Base-by-base conservation (phyloP, 2,113 vertebrate genomes). In the Glaucomys volans region DNA sequence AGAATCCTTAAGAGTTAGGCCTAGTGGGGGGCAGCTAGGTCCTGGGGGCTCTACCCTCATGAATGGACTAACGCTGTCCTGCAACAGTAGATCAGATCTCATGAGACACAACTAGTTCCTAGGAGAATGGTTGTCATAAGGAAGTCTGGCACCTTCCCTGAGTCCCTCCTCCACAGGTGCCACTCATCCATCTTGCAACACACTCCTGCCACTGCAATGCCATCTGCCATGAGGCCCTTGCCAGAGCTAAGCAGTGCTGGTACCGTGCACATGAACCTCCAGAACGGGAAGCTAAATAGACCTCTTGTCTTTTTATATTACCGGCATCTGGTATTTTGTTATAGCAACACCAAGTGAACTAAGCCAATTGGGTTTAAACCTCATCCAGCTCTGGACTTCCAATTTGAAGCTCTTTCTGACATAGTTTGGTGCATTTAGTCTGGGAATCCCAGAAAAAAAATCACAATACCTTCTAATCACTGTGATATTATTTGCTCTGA, bases 361-460 rank as follows among this genome's bases (percentile, higher is more conserved):
- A 40, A 69, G 72, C 81, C 64, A 44, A 14, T 14, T 44, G 37
- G 14, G 10, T 87, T 35, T 54, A 67, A 62, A 54, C 1, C 13
- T 80, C 26, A 37, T 2, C 4, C 74, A 14, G 35, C 47, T 87
- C 64, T 76, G 40, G 66, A 85, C 50, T 47, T 92, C 71, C 87
- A 47, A 32, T 28, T 80, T 67, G 37, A 94, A 44, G 83, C 10
- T 28, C n/a, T 54, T 26, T 11, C 40, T 74, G 13, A 62, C 40
- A 4, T 22, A 5, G 47, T 81, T 74, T 42, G 11, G 50, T 12
- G 17, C 67, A 24, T 87, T 94, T 47, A 69, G 40, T 93, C 87
- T 94, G 75, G 4, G 28, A n/a, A 54, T 80, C 72, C 74, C 88
- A 89, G 74, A 88, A 92, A 80, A 90, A 88, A 92, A 80, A 90